Conservation (phyloP, 2,888 invertebrate genomes). For the Metacarcinus magister region DNA sequence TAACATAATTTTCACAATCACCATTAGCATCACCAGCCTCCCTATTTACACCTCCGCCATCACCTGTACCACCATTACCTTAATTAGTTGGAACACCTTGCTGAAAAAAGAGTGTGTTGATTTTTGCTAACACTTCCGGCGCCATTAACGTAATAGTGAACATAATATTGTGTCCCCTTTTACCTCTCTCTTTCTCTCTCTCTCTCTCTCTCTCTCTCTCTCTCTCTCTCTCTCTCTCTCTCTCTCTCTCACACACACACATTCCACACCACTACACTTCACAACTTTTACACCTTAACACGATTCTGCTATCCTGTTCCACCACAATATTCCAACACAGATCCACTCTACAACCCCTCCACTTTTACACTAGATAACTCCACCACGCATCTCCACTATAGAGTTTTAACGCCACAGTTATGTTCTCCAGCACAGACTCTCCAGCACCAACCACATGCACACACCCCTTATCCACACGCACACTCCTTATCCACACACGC, state of each 20-base stretch:
- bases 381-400: too few species aligned
- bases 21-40: neutral
- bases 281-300: neutral
- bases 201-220: too few species aligned
- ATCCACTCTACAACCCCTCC: constrained; percentile 55
- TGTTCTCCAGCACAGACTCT: too few species aligned
- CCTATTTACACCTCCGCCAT: neutral
- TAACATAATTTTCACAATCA: neutral
- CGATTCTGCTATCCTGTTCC: neutral
- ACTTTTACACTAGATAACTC: constrained; percentile 66
- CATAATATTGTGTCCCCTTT: too few species aligned
- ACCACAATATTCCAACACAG: neutral
- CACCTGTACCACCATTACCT: neutral
- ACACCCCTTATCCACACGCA: too few species aligned
- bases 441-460: too few species aligned
- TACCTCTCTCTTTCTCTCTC: too few species aligned
- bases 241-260: neutral
- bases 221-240: too few species aligned
- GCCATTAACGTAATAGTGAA: too few species aligned
- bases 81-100: neutral
- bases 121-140: too few species aligned
- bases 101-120: too few species aligned
- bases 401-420: constrained; percentile 62
- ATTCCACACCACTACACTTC: neutral
- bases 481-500: too few species aligned